Evolutionary conservation across 2,797 vertebrate genomes (phyloP).

Genomic region (Hypotaenidia okinawae): DNA sequence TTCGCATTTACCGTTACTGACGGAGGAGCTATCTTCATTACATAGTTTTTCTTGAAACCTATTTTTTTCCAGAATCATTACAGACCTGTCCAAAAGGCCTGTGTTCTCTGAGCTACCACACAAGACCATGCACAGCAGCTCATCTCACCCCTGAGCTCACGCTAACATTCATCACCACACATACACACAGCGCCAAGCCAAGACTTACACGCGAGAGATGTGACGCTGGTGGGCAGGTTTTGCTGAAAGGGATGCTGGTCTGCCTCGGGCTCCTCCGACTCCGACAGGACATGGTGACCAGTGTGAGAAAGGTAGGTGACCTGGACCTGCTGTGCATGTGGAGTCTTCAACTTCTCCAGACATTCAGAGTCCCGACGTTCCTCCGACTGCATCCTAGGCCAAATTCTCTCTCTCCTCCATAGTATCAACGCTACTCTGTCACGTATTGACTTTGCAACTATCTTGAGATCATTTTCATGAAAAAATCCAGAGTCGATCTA

Average conservation of each 20-base stretch:
- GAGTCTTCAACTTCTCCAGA: constrained; percentile 71
- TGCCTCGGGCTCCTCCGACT: constrained; percentile 86
- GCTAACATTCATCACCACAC: accelerated
- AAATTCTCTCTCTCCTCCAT: constrained; percentile 91
- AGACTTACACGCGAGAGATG: constrained; percentile 91
- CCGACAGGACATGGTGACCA: constrained; percentile 76
- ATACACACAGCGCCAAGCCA: accelerated
- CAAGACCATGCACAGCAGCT: not conserved
- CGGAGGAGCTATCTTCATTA: not conserved
- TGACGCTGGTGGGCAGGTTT: constrained; percentile 85
- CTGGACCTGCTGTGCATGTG: constrained; percentile 74
- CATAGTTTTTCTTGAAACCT: not conserved
- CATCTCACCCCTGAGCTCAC: not conserved
- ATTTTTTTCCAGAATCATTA: not conserved
- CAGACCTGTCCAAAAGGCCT: accelerated
- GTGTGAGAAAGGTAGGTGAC: constrained; percentile 78
- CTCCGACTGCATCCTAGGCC: constrained; percentile 77
- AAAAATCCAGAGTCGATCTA: constrained; percentile 96
- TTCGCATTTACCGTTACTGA: not conserved
- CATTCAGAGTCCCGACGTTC: constrained; percentile 71
- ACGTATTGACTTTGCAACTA: constrained; percentile 93
- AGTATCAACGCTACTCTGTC: constrained; percentile 93
- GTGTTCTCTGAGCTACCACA: not conserved
- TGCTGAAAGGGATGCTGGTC: constrained; percentile 86
- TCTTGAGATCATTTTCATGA: constrained; percentile 93